phyloP scores from a whole-genome alignment of 2,797 vertebrate species.

The Mus minutoides region DNA sequence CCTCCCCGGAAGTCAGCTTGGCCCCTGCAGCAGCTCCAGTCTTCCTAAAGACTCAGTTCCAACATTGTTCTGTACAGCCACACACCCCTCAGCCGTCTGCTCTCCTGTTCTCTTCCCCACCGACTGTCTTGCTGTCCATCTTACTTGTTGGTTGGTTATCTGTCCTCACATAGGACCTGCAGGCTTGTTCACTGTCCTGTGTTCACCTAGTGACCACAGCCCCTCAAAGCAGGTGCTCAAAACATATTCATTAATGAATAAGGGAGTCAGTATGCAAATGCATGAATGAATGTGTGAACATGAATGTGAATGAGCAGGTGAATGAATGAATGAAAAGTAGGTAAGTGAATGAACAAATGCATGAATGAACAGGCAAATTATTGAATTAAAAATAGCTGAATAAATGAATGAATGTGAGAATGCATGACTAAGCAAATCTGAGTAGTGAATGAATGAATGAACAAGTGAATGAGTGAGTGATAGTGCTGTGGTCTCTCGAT shows the following conservation, averaged over 20 bases:
- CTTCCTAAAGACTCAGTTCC: not conserved
- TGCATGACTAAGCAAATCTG: not conserved
- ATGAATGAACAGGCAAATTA: not conserved
- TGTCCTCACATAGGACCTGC: not conserved
- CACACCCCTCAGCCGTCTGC: not conserved
- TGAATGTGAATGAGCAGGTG: not conserved
- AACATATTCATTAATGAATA: not conserved
- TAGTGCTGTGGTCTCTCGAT: not conserved
- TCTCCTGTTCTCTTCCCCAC: not conserved
- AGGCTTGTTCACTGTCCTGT: not conserved
- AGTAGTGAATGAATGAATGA: not conserved
- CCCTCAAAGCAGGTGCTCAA: not conserved
- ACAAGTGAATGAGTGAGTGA: not conserved
- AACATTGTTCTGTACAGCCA: not conserved
- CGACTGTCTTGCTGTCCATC: not conserved
- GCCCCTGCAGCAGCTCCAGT: not conserved
- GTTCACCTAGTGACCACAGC: too few species aligned
- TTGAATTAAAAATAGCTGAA: not conserved
- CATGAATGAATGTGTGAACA: not conserved
- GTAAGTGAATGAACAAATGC: not conserved
- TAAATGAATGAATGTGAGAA: not conserved
- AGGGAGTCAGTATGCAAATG: not conserved
- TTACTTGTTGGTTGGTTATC: not conserved
- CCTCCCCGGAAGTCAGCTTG: not conserved
- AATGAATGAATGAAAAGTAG: not conserved